Evolutionary conservation across 92 coral and sea anemone species (phyloP).

Genomic region (Siderastrea radians): DNA sequence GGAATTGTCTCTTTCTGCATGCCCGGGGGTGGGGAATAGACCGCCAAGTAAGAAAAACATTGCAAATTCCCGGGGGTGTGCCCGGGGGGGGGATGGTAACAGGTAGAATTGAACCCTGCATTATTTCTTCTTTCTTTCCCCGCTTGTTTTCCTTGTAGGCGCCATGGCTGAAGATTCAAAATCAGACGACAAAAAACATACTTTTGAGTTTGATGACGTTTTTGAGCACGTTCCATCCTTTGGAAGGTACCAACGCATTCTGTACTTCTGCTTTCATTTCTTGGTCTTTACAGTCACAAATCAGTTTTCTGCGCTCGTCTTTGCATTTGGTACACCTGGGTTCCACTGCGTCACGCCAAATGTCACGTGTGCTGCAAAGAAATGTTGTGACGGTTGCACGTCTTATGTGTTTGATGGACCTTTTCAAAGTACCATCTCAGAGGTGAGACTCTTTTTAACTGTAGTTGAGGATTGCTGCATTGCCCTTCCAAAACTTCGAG

Average conservation of each 20-base stretch:
- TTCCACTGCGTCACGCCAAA: conserved; percentile 68
- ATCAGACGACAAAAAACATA: background rate
- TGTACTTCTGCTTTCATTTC: conserved; percentile 25
- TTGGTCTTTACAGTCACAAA: conserved; percentile 32
- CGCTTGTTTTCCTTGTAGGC: background rate
- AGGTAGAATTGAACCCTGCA: too few relatives aligned
- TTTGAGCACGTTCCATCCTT: conserved; percentile 55
- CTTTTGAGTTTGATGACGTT: conserved; percentile 59
- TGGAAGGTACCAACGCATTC: conserved; percentile 47
- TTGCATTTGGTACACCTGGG: conserved; percentile 53
- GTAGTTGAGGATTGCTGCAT: too few relatives aligned
- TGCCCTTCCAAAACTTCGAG: background rate
- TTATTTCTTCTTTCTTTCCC: too few relatives aligned
- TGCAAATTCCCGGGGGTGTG: too few relatives aligned
- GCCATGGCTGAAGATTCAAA: conserved; percentile 13
- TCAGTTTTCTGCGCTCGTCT: conserved; percentile 52
- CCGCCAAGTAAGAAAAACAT: too few relatives aligned
- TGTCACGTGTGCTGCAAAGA: conserved; percentile 57
- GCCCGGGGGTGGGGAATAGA: too few relatives aligned
- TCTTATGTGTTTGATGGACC: conserved; percentile 63
- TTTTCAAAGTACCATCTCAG: conserved; percentile 47
- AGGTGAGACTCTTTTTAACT: conserved; percentile 21
- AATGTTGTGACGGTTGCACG: conserved; percentile 61
- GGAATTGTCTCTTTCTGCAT: too few relatives aligned
- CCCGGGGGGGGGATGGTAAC: too few relatives aligned